These are phyloP conservation scores for Callorhinus ursinus DNA, from an alignment of 2,113 vertebrate genomes.

Conservation along the genomic window DNA sequence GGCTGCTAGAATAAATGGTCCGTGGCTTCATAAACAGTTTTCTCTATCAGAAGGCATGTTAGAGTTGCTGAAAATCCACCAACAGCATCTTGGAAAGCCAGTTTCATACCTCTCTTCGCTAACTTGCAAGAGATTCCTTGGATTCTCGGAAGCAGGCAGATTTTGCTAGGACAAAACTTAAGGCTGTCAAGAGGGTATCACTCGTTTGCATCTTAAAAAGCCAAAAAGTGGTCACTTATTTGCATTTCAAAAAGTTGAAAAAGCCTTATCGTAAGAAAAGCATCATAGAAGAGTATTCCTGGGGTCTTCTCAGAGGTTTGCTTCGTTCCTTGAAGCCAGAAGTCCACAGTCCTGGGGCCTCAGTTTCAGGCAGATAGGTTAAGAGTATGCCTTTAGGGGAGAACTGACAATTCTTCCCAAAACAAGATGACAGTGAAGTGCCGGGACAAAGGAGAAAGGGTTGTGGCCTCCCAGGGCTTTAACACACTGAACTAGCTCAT, in stretches of 20 bases:
- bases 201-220: not conserved
- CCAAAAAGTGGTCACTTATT: not conserved
- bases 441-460: not conserved
- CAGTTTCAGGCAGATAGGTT: not conserved
- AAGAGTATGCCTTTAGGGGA: not conserved
- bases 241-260: not conserved
- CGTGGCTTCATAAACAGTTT: not conserved
- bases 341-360: not conserved
- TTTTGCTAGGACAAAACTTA: not conserved
- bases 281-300: not conserved
- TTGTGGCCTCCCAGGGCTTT: not conserved
- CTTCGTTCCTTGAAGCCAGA: slow-evolving; percentile 3
- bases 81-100: not conserved
- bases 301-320: not conserved
- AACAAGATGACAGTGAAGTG: not conserved
- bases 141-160: not conserved
- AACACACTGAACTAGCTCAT: not conserved
- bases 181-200: not conserved
- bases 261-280: not conserved
- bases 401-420: not conserved
- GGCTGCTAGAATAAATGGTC: not conserved
- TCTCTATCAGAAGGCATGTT: not conserved
- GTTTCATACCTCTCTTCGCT: not conserved
- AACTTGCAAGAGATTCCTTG: not conserved
- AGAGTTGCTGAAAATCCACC: not conserved